Evolutionary conservation across 2,113 vertebrate species (phyloP).

Genomic region (Leptobrachium leishanense): DNA sequence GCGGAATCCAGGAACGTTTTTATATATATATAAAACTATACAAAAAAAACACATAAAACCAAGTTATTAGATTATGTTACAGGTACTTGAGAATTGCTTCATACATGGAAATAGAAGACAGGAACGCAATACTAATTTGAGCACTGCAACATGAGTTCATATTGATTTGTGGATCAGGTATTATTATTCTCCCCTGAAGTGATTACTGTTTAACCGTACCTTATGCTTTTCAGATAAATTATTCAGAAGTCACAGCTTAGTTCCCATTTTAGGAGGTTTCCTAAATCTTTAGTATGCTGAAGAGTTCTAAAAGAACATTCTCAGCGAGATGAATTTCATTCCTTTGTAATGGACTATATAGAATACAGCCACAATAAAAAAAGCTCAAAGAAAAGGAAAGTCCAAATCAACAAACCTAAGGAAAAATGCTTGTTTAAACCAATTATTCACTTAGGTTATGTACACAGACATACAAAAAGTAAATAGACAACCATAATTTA

Average conservation of each 20-base stretch:
- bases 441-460: not conserved
- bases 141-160: not conserved
- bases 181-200: slow-evolving; percentile 8
- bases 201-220: slow-evolving; percentile 22
- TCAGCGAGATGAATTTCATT: not conserved
- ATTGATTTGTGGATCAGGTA: slow-evolving; percentile 29
- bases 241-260: slow-evolving; percentile 33
- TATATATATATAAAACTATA: too few species aligned
- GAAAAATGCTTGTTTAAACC: not conserved
- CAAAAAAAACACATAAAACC: not conserved
- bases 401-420: not conserved
- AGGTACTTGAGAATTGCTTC: not conserved
- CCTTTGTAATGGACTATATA: not conserved
- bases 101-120: not conserved
- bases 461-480: too few species aligned
- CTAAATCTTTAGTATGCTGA: slow-evolving; percentile 20
- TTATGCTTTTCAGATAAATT: slow-evolving; percentile 29
- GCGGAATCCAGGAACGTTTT: too few species aligned
- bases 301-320: not conserved
- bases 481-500: too few species aligned
- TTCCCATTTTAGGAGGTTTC: slow-evolving; percentile 15
- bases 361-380: slow-evolving; percentile 1
- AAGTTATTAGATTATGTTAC: not conserved
- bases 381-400: not conserved
- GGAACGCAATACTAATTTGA: not conserved